Evolutionary conservation across 2,113 vertebrate genomes (phyloP), one percentile per base, ranked within the genome.

Genomic region (Naja naja): DNA sequence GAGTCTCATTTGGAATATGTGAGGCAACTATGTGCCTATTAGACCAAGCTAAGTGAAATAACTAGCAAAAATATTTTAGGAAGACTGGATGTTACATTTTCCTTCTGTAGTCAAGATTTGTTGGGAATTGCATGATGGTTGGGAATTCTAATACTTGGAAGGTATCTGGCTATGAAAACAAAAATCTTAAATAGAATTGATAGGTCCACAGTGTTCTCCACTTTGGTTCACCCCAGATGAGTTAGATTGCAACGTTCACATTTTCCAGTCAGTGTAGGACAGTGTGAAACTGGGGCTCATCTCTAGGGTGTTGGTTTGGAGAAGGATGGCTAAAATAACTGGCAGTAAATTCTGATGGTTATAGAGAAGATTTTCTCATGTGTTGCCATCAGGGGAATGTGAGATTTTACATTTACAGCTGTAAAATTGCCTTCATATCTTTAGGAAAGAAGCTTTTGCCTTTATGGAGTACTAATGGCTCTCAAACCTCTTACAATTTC

Each of bases 351-450:
- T 47, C 47, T 27, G 10, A 34, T 27, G 20, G 5, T 34, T 39
- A 87, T 34, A 69, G 11, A 18, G 5, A 92, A 56, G 54, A 56
- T 56, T 56, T n/a, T n/a, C 22, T 52, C 11, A 87, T 6, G 30
- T 5, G 12, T n/a, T 58, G 25, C 47, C 49, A 53, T 88, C 27
- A 20, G 9, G 18, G 47, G 39, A 56, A 39, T 2, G 18, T 64
- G 12, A 30, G 45, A 39, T 7, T 12, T 52, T 64, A 69, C 1
- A 91, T 95, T 91, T 91, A 93, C 90, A 95, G 60, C 45, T 69
- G 86, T 96, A 97, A 96, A 97, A 97, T 97, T 97, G 95, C 96
- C 95, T 97, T 97, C 96, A 97, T 94, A 96, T 92, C 94, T 97
- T 49, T 11, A 14, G 92, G 95, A 93, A 92, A 64, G 94, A 93